Evolutionary conservation across 2,888 invertebrate genomes (phyloP).

Genomic region (Netelia fuscicornis): DNA sequence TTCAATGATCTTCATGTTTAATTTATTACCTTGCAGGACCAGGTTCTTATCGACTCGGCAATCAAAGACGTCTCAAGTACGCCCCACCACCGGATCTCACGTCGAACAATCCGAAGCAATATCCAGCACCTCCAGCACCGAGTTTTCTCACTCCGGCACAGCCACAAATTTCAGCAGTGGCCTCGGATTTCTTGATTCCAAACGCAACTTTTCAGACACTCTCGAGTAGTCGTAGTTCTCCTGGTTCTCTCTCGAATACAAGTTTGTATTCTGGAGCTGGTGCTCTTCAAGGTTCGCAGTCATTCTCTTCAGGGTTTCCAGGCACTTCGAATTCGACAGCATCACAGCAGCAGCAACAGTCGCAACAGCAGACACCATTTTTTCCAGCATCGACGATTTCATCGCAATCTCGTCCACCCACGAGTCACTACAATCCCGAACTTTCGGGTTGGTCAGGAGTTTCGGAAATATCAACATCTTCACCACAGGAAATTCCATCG

Average conservation of each 20-base stretch:
- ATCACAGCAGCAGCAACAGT: background rate
- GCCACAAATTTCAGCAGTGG: slow-evolving; percentile 17
- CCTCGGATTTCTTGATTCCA: slow-evolving; percentile 61
- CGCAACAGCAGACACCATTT: background rate
- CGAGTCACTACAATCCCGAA: slow-evolving; percentile 36
- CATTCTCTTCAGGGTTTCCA: slow-evolving; percentile 40
- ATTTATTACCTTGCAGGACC: slow-evolving; percentile 70
- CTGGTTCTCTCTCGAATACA: slow-evolving; percentile 20
- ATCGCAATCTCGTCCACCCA: slow-evolving; percentile 11
- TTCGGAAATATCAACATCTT: slow-evolving; percentile 48
- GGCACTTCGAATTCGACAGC: slow-evolving; percentile 15
- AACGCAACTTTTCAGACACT: slow-evolving; percentile 24
- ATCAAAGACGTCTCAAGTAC: slow-evolving; percentile 90
- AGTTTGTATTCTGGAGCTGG: slow-evolving; percentile 26
- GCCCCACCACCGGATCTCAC: slow-evolving; percentile 91
- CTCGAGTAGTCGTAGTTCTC: slow-evolving; percentile 35
- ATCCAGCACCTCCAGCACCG: slow-evolving; percentile 55
- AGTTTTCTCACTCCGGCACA: slow-evolving; percentile 38
- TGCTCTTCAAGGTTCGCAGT: slow-evolving; percentile 35
- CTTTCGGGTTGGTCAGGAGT: slow-evolving; percentile 50
- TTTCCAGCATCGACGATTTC: slow-evolving; percentile 1
- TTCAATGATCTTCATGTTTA: background rate
- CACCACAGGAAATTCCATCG: slow-evolving; percentile 77
- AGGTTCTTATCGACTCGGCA: slow-evolving; percentile 88
- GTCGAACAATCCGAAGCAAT: slow-evolving; percentile 72